Evolutionary conservation across 2,888 invertebrate species (phyloP).

Genomic region (Dryobotodes eremita): DNA sequence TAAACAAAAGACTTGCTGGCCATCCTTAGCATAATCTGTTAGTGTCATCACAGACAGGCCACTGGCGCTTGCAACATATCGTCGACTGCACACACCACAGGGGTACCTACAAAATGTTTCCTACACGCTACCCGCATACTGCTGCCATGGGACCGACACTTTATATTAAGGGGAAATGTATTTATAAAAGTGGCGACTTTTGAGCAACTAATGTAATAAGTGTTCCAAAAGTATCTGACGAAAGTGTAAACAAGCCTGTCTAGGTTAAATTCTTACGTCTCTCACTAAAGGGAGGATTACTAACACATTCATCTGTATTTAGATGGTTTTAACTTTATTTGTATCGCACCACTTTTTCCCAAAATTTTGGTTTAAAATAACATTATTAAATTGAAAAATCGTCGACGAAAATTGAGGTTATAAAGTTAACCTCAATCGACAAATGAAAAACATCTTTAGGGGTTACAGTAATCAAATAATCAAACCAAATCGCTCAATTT

Average conservation of each 20-base stretch:
- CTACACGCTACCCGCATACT: background rate
- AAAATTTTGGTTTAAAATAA: background rate
- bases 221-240: background rate
- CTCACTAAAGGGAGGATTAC: background rate
- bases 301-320: background rate
- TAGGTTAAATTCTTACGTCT: background rate
- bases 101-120: background rate
- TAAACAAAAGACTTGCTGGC: background rate
- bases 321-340: background rate
- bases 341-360: background rate
- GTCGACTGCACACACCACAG: background rate
- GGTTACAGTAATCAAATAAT: background rate
- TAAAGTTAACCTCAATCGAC: background rate
- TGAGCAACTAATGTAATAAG: background rate
- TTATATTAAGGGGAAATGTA: background rate
- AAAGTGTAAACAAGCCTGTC: background rate
- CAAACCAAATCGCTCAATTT: background rate
- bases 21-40: slow-evolving; percentile 1
- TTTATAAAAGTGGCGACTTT: background rate
- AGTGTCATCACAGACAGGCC: background rate
- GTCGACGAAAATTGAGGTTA: background rate
- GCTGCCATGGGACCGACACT: background rate
- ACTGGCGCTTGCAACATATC: background rate
- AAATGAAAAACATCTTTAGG: background rate
- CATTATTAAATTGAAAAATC: too few relatives aligned